Percentiles rank a stretch among this genome's conserved stretches.
phyloP scores from a whole-genome alignment of 2,113 vertebrate genomes.

The Neomonachus schauinslandi region DNA sequence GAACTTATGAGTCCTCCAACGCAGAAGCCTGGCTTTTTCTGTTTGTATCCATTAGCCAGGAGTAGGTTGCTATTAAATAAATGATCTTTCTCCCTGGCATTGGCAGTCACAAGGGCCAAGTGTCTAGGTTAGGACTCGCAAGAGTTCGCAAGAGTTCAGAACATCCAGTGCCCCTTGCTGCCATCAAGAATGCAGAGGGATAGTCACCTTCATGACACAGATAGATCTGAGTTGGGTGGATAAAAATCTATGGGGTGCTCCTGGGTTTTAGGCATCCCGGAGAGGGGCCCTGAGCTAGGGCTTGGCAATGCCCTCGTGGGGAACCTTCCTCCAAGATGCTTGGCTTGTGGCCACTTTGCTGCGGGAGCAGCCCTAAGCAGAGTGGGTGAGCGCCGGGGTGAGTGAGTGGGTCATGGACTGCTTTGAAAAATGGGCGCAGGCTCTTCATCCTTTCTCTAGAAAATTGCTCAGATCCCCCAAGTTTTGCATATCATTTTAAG shows the following conservation, averaged over 20 bases:
- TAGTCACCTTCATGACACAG: not conserved
- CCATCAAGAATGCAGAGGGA: not conserved
- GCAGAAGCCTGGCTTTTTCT: conserved; percentile 85
- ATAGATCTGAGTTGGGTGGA: not conserved
- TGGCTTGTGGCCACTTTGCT: not conserved
- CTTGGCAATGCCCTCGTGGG: not conserved
- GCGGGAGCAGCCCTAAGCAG: not conserved
- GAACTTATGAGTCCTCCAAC: conserved; percentile 86
- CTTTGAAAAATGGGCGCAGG: not conserved
- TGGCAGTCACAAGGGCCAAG: conserved; percentile 40
- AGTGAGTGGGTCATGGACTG: too few relatives aligned
- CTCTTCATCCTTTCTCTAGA: not conserved
- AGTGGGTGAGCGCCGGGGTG: not conserved
- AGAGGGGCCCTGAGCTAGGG: not conserved
- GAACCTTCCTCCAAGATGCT: not conserved
- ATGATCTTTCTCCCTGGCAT: conserved; percentile 43
- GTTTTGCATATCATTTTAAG: not conserved
- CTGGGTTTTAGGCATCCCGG: not conserved
- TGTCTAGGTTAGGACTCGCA: conserved; percentile 2
- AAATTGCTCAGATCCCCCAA: not conserved
- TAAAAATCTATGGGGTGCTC: not conserved
- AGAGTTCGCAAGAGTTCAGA: conserved; percentile 35
- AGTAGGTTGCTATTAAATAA: conserved; percentile 86
- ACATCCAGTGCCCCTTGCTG: not conserved
- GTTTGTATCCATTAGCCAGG: conserved; percentile 88